Evolutionary conservation across 2,888 invertebrate genomes (phyloP).

Genomic region (Cataglyphis altisquamis): DNA sequence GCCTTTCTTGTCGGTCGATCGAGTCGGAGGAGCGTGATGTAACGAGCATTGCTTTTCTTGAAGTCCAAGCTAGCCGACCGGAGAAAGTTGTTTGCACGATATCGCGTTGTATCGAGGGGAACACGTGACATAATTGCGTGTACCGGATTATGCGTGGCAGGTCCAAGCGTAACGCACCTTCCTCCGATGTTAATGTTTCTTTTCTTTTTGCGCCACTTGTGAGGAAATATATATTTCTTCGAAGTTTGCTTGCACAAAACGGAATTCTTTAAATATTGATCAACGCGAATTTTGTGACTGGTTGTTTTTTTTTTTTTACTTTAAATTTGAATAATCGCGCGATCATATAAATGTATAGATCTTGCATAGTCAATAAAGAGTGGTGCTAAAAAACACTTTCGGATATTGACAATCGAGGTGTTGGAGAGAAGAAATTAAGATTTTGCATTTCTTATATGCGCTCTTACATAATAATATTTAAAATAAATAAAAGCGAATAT

Average conservation of each 20-base stretch:
- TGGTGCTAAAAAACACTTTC: neutral
- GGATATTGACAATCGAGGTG: neutral
- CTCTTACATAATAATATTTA: neutral
- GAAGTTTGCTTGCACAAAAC: neutral
- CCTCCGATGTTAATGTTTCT: slow-evolving; percentile 39
- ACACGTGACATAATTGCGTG: slow-evolving; percentile 81
- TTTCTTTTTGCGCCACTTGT: slow-evolving; percentile 13
- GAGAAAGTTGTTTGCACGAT: slow-evolving; percentile 82
- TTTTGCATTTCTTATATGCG: neutral
- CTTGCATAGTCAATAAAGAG: slow-evolving; percentile 16
- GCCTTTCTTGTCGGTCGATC: slow-evolving; percentile 38
- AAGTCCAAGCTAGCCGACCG: slow-evolving; percentile 63
- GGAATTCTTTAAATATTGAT: slow-evolving; percentile 27
- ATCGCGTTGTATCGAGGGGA: slow-evolving; percentile 64
- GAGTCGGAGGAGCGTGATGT: slow-evolving; percentile 66
- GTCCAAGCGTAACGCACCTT: slow-evolving; percentile 53
- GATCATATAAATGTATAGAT: neutral
- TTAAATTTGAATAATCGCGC: neutral
- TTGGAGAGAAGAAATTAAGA: neutral
- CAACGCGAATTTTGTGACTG: neutral
- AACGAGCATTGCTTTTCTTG: slow-evolving; percentile 69
- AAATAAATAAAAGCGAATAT: neutral
- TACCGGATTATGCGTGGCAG: slow-evolving; percentile 69
- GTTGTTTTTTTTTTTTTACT: neutral
- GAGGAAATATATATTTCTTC: neutral